Evolutionary conservation across 2,888 invertebrate genomes (phyloP), one percentile per base, ranked within the genome.

Genomic region (Callimorpha dominula): DNA sequence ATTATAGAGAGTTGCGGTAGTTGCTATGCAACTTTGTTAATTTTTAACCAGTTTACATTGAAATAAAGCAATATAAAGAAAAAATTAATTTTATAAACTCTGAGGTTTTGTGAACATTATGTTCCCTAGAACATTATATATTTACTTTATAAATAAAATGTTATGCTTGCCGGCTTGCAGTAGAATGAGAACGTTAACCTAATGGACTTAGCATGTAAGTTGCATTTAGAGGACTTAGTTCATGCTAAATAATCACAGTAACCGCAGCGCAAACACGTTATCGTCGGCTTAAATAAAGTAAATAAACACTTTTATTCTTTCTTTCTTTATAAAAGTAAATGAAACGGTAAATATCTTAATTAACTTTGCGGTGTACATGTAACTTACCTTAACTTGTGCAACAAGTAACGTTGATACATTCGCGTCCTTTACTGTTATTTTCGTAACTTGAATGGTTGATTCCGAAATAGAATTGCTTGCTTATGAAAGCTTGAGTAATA

Each of bases 131-230:
- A 77, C 83, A 76, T 77, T 84, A 82, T 74, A 81, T 72, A 74
- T 81, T 79, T 81, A 74, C 81, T 81, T 73, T 80, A 82, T 81
- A 84, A 84, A 81, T 81, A 85, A 81, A 83, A 78, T 74, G 81
- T 80, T 85, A 83, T 87, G 85, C 86, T 86, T 83, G 79, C 79
- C 72, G 76, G 75, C 75, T 79, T 73, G 78, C 77, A 78, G 74
- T 76, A 83, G 76, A 85, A 80, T 79, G 74, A 78, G 76, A 83
- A 85, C 85, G 87, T 87, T 87, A 89, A 87, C 88, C 89, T 92
- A 93, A 93, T 93, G 93, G 92, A 91, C 89, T 92, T 91, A 87
- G 84, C 91, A 81, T 92, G 92, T 93, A 90, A 87, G 89, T 90
- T 92, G 89, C 89, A 89, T 91, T 91, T 90, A 87, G 88, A 83